These are phyloP conservation scores for Amphipyra berbera DNA, from an alignment of 2,888 invertebrate genomes.

Conservation along the genomic window DNA sequence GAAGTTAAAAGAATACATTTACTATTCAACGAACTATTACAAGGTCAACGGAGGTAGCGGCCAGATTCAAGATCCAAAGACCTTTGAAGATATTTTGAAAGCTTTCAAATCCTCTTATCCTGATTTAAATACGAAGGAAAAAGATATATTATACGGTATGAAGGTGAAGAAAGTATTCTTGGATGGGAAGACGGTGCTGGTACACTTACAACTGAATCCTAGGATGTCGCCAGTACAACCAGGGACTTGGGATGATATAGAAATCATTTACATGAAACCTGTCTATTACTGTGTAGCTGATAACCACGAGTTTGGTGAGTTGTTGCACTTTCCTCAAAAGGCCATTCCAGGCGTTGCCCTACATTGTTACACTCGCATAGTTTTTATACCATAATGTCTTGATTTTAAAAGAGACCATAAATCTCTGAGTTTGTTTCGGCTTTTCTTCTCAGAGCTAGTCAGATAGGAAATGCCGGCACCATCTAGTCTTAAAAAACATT, in stretches of 20 bases:
- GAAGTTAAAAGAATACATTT: constrained; percentile 77
- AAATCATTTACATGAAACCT: constrained; percentile 73
- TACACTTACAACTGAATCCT: constrained; percentile 74
- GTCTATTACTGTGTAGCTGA: constrained; percentile 72
- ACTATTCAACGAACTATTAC: constrained; percentile 72
- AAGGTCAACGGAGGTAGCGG: constrained; percentile 60
- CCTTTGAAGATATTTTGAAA: constrained; percentile 61
- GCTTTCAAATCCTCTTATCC: constrained; percentile 61
- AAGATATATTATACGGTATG: constrained; percentile 62
- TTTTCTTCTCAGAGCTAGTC: no score
- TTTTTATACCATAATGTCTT: no score
- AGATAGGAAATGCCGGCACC: no score
- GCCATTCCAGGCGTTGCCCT: no score
- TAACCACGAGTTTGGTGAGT: constrained; percentile 72
- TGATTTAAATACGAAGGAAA: constrained; percentile 62
- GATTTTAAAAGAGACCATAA: no score
- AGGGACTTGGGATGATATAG: constrained; percentile 73
- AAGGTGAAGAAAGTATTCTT: constrained; percentile 76
- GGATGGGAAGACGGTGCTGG: constrained; percentile 70
- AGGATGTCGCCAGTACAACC: constrained; percentile 70
- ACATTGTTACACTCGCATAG: no score
- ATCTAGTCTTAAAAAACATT: no score
- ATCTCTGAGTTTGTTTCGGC: no score
- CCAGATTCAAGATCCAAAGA: constrained; percentile 40
- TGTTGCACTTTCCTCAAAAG: no score